Percentiles rank a stretch among this genome's conserved stretches.
Conservation (phyloP, 2,888 invertebrate genomes). For the Sinhomidia bicolor region DNA sequence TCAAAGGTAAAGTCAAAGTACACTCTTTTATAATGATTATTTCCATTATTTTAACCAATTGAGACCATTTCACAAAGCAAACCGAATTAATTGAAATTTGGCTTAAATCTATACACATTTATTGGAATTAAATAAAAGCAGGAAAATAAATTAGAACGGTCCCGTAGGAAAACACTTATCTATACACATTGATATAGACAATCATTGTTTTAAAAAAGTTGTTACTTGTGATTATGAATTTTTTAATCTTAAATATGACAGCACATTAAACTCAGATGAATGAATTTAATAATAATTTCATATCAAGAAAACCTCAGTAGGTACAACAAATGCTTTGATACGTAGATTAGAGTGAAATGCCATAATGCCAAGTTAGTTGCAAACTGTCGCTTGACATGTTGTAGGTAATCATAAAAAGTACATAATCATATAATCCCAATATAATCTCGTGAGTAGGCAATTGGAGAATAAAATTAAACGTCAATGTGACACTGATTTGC, state of each 20-base stretch:
- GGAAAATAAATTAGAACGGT: too few species aligned
- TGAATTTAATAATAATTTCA: not conserved
- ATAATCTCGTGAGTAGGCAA: not conserved
- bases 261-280: not conserved
- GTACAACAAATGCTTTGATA: not conserved
- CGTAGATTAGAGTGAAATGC: not conserved
- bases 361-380: not conserved
- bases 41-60: too few species aligned
- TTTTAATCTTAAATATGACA: not conserved
- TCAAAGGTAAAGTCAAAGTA: too few species aligned
- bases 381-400: not conserved
- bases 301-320: not conserved
- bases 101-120: too few species aligned
- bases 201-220: too few species aligned
- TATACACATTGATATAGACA: too few species aligned
- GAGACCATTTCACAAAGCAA: too few species aligned
- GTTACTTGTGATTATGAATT: too few species aligned
- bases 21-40: too few species aligned
- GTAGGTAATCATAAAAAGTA: not conserved
- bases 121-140: too few species aligned
- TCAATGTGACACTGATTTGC: conserved; percentile 2
- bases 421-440: not conserved
- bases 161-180: too few species aligned
- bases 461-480: not conserved
- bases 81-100: too few species aligned